Evolutionary conservation across 1,140 invertebrate species (phyloP), one percentile per base, ranked within the genome.

Genomic region (Drosophila neocordata): DNA sequence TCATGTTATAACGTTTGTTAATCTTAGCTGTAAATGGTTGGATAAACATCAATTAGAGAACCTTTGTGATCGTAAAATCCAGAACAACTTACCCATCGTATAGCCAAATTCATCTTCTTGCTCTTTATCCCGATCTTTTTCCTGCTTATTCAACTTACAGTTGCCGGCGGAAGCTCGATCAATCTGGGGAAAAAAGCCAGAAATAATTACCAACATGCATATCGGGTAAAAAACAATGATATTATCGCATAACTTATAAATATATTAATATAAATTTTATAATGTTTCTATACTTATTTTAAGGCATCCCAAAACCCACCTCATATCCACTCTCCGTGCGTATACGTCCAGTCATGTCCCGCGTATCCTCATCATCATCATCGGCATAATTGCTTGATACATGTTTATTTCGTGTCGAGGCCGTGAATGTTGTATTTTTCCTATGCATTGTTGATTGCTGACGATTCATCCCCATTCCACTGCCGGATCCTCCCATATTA

Each of bases 91-190:
- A 99, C 98, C 95, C 87, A 92, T 93, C 4, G 98, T 99, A 92
- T 99, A 99, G 27, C 97, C 97, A 92, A 96, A 98, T 65, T 96
- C 95, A 85, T 98, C 97, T 91, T 98, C 97, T 82, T 95, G 92
- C 80, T 98, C 97, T 7, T 94, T 93, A 91, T 98, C 97, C 0
- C 94, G 94, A 15, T 94, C 94, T 51, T 94, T 95, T 92, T 97
- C 96, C 79, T 95, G 94, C 92, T 95, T 95, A 44, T 93, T 94
- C 56, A 96, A 92, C 90, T 95, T 96, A 1, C 97, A 93, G 79
- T 96, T 96, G 0, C 95, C 97, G 2, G 97, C 97, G 90, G 97
- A 98, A 1, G 96, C 95, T 71, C 96, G 94, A 84, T 97, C 96
- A 84, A 98, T 98, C 96, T 98, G 75, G 1, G 79, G 87, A 74